phyloP scores from a whole-genome alignment of 2,113 vertebrate species.

The Equus przewalskii region DNA sequence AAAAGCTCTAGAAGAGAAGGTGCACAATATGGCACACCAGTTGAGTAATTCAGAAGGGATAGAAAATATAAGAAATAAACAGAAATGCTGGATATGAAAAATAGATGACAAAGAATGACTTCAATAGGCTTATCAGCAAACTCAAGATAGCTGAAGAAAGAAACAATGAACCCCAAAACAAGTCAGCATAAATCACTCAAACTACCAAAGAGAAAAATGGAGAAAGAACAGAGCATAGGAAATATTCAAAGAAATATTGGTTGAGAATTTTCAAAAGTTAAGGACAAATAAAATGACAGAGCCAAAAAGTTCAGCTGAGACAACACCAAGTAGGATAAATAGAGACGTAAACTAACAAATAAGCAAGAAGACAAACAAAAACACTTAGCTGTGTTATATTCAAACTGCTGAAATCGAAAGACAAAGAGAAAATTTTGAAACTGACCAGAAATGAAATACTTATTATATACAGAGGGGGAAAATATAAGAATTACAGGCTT shows the following conservation, averaged over 20 bases:
- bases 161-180: constrained; percentile 8
- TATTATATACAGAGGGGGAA: neutral
- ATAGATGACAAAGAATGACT: neutral
- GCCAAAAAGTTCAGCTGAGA: neutral
- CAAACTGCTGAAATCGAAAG: neutral
- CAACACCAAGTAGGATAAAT: neutral
- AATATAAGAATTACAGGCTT: neutral
- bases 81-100: neutral
- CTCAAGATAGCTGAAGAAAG: neutral
- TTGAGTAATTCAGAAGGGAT: neutral
- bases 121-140: neutral
- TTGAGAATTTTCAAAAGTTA: neutral
- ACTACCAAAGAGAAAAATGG: neutral
- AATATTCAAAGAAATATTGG: neutral
- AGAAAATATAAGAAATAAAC: neutral
- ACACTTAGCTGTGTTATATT: neutral
- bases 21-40: neutral
- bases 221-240: neutral
- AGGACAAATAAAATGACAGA: neutral
- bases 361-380: neutral
- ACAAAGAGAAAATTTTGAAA: neutral
- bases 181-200: neutral
- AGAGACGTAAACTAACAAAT: neutral
- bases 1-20: neutral
- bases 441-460: neutral